Conservation (phyloP, 1,140 invertebrate genomes). For the Sycobia sp. region DNA sequence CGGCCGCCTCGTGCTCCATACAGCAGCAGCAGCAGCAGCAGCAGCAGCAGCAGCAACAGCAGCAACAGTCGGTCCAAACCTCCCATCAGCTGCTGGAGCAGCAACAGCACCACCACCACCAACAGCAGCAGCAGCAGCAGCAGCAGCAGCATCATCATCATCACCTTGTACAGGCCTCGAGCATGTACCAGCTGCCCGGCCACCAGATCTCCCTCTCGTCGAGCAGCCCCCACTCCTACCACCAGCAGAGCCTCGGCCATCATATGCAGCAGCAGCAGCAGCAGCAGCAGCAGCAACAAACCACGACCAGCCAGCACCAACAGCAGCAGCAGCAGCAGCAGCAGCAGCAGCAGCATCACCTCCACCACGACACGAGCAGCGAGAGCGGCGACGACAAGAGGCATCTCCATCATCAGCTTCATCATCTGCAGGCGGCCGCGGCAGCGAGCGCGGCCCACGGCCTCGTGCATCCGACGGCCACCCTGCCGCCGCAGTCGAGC, state of each 20-base stretch:
- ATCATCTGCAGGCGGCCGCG: slow-evolving; percentile 52
- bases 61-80: slow-evolving; percentile 45
- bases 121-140: slow-evolving; percentile 39
- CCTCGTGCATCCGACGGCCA: slow-evolving; percentile 56
- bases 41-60: slow-evolving; percentile 42
- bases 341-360: slow-evolving; percentile 22
- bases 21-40: slow-evolving; percentile 41
- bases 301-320: too few species aligned
- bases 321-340: slow-evolving; percentile 37
- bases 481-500: slow-evolving; percentile 53
- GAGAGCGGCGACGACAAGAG: slow-evolving; percentile 58
- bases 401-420: slow-evolving; percentile 59
- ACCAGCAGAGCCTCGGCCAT: slow-evolving; percentile 45
- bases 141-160: slow-evolving; percentile 42
- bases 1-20: not conserved
- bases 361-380: slow-evolving; percentile 58
- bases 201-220: slow-evolving; percentile 56
- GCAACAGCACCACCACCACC: slow-evolving; percentile 50
- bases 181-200: slow-evolving; percentile 63
- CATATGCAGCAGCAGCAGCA: too few species aligned
- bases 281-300: slow-evolving; percentile 34
- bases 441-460: slow-evolving; percentile 50
- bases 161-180: slow-evolving; percentile 50
- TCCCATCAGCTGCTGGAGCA: slow-evolving; percentile 36
- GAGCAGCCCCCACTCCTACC: slow-evolving; percentile 56